Percentiles rank a stretch among this genome's conserved stretches.
Conservation (phyloP, 2,888 invertebrate genomes). For the Caradrina clavipalpis region DNA sequence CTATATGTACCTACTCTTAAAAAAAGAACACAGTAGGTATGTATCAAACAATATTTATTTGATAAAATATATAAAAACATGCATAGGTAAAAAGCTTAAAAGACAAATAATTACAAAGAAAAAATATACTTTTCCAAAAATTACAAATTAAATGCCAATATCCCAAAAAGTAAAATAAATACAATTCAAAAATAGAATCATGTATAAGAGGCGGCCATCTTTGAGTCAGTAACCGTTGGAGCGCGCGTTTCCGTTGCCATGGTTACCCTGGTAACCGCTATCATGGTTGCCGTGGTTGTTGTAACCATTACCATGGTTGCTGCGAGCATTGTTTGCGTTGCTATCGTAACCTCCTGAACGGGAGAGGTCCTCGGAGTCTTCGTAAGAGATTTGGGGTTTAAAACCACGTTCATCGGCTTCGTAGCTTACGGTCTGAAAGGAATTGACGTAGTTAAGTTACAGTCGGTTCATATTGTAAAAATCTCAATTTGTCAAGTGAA, state of each 20-base stretch:
- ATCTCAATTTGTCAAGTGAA: too few species aligned
- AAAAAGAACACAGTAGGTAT: background rate
- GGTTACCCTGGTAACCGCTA: constrained; percentile 61
- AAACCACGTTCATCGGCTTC: constrained; percentile 93
- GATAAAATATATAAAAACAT: background rate
- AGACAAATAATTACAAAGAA: background rate
- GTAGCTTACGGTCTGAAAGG: constrained; percentile 91
- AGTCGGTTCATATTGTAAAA: too few species aligned
- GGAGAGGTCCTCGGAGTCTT: constrained; percentile 85
- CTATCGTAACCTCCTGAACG: constrained; percentile 83
- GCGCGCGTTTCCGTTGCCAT: constrained; percentile 56
- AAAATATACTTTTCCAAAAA: constrained; percentile 9
- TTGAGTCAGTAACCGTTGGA: constrained; percentile 73
- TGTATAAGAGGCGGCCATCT: constrained; percentile 33
- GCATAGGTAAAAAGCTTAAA: background rate
- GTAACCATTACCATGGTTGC: constrained; percentile 56
- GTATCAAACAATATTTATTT: constrained; percentile 20
- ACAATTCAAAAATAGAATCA: constrained; percentile 47
- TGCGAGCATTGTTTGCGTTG: constrained; percentile 76
- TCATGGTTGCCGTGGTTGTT: constrained; percentile 62
- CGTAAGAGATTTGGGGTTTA: constrained; percentile 92
- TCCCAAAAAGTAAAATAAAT: constrained; percentile 35
- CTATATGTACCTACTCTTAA: too few species aligned
- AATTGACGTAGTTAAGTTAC: background rate
- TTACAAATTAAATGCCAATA: background rate